Evolutionary conservation across 2,888 invertebrate species (phyloP), one percentile per base, ranked within the genome.

Genomic region (Brachyptera putata): DNA sequence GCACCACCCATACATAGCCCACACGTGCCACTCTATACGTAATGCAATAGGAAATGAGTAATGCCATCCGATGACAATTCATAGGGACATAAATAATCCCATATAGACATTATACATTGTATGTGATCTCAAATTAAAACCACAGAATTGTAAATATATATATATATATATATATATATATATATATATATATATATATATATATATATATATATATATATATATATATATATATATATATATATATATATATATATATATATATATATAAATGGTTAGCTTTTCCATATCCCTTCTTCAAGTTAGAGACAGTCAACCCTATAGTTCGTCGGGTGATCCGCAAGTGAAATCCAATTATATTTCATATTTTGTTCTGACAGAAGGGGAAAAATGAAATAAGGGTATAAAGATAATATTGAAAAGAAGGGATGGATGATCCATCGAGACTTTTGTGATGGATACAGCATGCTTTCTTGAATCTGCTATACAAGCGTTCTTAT

Each of bases 41-140:
- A 41, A 48, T 22, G 48, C 48, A 48, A 48, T 48, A 48, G 48
- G 24, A 48, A 22, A 48, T 48, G 48, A 48, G 48, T 48, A 48
- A 48, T 48, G 48, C 48, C 48, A 11, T 48, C 48, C 48, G 48
- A 48, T 48, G 48, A 48, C 48, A 48, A 48, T 48, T 48, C 48
- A 48, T 48, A n/a, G 14, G 48, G 24, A 25, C 24, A 48, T 48
- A 48, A 48, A 48, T 48, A 48, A 48, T 25, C 48, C 25, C 3
- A 24, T 25, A 21, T 48, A 48, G 48, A 48, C 48, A 48, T 41
- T 41, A 41, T 41, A 41, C n/a, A n/a, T 41, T 41, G 41, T 41
- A 48, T 48, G 48, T 48, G 48, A 48, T 48, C 48, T 48, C 48
- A 48, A 48, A 48, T 48, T 48, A 48, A 48, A 48, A 48, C 48